These are phyloP conservation scores for Aquatica leii DNA, from an alignment of 2,888 invertebrate genomes.

Conservation along the genomic window DNA sequence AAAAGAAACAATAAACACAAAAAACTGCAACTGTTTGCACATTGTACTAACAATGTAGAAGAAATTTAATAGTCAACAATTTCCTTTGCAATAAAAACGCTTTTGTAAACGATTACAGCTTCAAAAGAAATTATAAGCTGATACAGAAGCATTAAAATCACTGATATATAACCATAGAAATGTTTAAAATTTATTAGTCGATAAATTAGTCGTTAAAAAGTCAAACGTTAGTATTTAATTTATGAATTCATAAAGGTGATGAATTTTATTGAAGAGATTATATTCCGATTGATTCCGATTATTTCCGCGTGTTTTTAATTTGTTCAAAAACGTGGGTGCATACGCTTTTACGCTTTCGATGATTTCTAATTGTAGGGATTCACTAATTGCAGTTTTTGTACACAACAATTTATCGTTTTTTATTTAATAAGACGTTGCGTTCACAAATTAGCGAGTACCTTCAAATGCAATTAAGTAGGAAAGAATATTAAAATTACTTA, in stretches of 20 bases:
- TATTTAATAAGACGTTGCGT: too few relatives aligned
- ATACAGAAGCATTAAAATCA: slow-evolving; percentile 8
- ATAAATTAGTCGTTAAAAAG: slow-evolving; percentile 22
- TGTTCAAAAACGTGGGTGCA: too few relatives aligned
- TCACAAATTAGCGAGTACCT: not conserved
- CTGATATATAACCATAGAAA: slow-evolving; percentile 6
- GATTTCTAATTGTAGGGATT: too few relatives aligned
- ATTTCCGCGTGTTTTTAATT: too few relatives aligned
- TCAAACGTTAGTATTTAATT: slow-evolving; percentile 18
- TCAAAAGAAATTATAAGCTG: not conserved
- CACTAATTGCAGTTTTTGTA: too few relatives aligned
- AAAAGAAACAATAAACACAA: too few relatives aligned
- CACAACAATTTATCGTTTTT: too few relatives aligned
- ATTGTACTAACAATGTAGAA: too few relatives aligned
- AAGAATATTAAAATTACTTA: slow-evolving; percentile 8
- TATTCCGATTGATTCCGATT: not conserved
- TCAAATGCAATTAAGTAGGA: not conserved
- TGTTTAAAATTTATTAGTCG: slow-evolving; percentile 6
- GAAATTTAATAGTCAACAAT: too few relatives aligned
- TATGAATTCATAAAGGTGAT: slow-evolving; percentile 23
- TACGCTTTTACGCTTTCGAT: too few relatives aligned
- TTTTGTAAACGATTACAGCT: not conserved
- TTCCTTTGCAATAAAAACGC: too few relatives aligned
- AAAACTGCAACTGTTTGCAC: too few relatives aligned
- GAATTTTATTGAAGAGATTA: slow-evolving; percentile 12